Conservation (phyloP, 2,888 invertebrate genomes). For the Cephus sareptanus region DNA sequence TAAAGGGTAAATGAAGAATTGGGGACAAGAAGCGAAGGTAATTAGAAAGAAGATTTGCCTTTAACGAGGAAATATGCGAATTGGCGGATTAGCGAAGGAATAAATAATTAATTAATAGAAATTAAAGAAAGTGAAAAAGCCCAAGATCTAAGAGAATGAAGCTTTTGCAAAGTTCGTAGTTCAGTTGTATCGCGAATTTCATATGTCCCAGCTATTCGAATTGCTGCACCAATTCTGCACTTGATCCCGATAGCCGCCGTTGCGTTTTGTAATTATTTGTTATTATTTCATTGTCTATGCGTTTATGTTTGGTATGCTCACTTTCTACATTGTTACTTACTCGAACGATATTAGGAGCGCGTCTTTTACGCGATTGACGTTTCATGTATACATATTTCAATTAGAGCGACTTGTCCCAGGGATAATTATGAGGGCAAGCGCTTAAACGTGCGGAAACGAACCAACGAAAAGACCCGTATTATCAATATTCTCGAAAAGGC, state of each 20-base stretch:
- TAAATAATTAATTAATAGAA: not conserved
- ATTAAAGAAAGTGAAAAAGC: not conserved
- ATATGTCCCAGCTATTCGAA: constrained; percentile 16
- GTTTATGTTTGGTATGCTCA: constrained; percentile 21
- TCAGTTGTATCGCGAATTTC: not conserved
- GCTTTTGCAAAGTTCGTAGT: constrained; percentile 17
- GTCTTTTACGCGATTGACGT: not conserved
- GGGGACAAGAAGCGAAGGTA: constrained; percentile 12
- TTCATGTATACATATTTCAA: not conserved
- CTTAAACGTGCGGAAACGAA: not conserved
- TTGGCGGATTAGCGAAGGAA: not conserved
- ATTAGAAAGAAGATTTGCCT: constrained; percentile 17
- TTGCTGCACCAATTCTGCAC: constrained; percentile 27
- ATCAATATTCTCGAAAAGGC: constrained; percentile 42
- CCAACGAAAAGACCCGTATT: constrained; percentile 10
- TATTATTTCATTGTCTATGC: constrained; percentile 49
- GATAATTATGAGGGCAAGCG: not conserved
- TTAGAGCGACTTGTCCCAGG: not conserved
- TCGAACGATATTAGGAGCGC: constrained; percentile 1
- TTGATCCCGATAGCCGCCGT: constrained; percentile 29
- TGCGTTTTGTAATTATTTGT: constrained; percentile 52
- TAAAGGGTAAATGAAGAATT: constrained; percentile 19
- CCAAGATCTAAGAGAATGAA: not conserved
- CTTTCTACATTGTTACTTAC: constrained; percentile 8
- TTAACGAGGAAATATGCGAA: not conserved